A percentile compares a stretch with the other conserved stretches of the same genome.
phyloP scores from a whole-genome alignment of 2,888 invertebrate species.

The Hemistola chrysoprasaria region DNA sequence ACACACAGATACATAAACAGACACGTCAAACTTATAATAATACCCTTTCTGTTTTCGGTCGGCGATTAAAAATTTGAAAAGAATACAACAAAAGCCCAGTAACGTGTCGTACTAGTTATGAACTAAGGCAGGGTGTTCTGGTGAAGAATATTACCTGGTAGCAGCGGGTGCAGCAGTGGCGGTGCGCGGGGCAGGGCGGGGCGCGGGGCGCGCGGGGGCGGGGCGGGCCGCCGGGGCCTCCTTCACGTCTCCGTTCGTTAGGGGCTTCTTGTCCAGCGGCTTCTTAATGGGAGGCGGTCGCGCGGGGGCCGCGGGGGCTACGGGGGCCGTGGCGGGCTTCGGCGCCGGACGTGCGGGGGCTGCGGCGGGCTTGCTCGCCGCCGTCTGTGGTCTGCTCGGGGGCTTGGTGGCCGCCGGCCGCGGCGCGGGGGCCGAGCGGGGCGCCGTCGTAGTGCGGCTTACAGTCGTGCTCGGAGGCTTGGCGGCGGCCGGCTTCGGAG shows the following conservation, averaged over 20 bases:
- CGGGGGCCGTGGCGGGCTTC: slow-evolving; percentile 9
- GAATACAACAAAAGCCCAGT: too few species aligned
- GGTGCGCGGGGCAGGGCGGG: slow-evolving; percentile 35
- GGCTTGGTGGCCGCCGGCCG: slow-evolving; percentile 25
- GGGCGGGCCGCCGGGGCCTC: slow-evolving; percentile 40
- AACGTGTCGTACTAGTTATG: too few species aligned
- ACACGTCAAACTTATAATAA: too few species aligned
- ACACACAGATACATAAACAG: slow-evolving; percentile 3
- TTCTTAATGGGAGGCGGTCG: slow-evolving; percentile 26
- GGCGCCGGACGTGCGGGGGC: slow-evolving; percentile 9
- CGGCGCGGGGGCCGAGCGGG: slow-evolving; percentile 21
- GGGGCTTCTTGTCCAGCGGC: slow-evolving; percentile 69
- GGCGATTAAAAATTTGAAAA: too few species aligned
- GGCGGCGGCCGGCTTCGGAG: slow-evolving; percentile 51
- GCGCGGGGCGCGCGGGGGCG: slow-evolving; percentile 36
- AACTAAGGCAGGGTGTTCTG: too few species aligned
- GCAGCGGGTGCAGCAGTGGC: slow-evolving; percentile 37
- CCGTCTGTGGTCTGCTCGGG: slow-evolving; percentile 18
- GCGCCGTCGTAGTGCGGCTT: slow-evolving; percentile 51
- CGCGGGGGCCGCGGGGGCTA: slow-evolving; percentile 12
- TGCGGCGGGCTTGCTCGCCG: slow-evolving; percentile 21
- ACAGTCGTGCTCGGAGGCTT: slow-evolving; percentile 15
- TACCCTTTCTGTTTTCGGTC: too few species aligned
- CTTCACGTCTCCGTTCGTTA: slow-evolving; percentile 81
- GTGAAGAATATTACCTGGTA: slow-evolving; percentile 10